These are phyloP conservation scores for Mechanitis messenoides DNA, from an alignment of 2,888 invertebrate species.

Conservation along the genomic window DNA sequence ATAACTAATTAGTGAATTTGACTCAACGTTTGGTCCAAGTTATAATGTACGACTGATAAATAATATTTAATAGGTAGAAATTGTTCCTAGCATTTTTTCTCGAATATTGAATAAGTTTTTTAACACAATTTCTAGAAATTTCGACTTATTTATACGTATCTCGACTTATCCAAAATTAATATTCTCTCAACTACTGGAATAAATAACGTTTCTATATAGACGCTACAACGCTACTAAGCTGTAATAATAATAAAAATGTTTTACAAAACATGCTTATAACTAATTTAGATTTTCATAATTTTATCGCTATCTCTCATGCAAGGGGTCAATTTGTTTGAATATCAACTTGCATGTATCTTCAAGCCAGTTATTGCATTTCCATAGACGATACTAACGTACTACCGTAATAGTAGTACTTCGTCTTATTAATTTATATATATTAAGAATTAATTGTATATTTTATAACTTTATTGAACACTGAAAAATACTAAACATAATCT, in stretches of 20 bases:
- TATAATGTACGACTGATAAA: constrained; percentile 1
- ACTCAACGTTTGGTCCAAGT: constrained; percentile 13
- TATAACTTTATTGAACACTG: too few relatives aligned
- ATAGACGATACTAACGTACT: not conserved
- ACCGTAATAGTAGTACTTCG: not conserved
- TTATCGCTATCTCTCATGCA: not conserved
- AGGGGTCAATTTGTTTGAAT: not conserved
- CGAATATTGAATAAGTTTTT: not conserved
- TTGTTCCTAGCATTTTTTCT: not conserved
- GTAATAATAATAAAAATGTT: too few relatives aligned
- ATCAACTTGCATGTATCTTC: constrained; percentile 2
- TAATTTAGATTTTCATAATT: not conserved
- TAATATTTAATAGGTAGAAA: not conserved
- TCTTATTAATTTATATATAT: not conserved
- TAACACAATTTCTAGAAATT: not conserved
- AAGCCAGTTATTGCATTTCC: constrained; percentile 1
- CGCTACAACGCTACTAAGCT: too few relatives aligned
- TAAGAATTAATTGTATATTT: too few relatives aligned
- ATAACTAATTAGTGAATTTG: constrained; percentile 47
- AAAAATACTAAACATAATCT: too few relatives aligned
- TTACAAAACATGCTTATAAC: not conserved
- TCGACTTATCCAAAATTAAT: too few relatives aligned
- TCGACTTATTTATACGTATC: not conserved
- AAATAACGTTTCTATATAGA: too few relatives aligned
- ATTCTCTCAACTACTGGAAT: too few relatives aligned